Percentiles rank a stretch among this genome's conserved stretches.
These are phyloP conservation scores for Microcebus jonahi DNA, from an alignment of 2,113 vertebrate species.

Conservation along the genomic window DNA sequence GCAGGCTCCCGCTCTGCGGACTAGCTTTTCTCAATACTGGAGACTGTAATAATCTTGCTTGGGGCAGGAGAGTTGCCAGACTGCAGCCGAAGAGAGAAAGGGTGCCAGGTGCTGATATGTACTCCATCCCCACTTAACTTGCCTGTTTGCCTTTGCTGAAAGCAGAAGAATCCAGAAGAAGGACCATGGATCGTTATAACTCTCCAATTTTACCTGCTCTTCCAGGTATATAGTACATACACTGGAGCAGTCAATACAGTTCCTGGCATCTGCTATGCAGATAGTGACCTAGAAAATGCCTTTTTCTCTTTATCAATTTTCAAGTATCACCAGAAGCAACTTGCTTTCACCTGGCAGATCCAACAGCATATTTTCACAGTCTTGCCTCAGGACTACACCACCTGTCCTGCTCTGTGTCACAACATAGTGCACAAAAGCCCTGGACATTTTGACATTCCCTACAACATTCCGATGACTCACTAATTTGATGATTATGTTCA, in stretches of 20 bases:
- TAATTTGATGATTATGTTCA: not conserved
- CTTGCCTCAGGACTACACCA: not conserved
- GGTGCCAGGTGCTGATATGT: not conserved
- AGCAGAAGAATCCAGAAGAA: not conserved
- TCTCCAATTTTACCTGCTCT: not conserved
- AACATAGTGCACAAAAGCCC: not conserved
- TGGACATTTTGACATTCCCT: not conserved
- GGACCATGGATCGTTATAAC: not conserved
- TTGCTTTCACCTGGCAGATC: not conserved
- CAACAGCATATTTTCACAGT: not conserved
- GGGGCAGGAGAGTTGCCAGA: too few relatives aligned
- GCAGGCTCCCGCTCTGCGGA: not conserved
- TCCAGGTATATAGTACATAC: too few relatives aligned
- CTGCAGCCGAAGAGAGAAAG: not conserved
- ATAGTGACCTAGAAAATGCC: not conserved
- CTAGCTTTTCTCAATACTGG: not conserved
- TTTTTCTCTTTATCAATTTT: not conserved
- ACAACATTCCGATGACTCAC: not conserved
- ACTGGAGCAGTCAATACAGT: not conserved
- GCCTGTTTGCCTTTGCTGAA: not conserved
- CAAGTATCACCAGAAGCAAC: not conserved
- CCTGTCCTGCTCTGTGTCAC: not conserved
- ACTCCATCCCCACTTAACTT: not conserved
- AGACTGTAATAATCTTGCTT: not conserved
- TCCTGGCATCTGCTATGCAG: not conserved